Base-by-base conservation (phyloP, 2,888 invertebrate genomes). In the Melinaea marsaeus region DNA sequence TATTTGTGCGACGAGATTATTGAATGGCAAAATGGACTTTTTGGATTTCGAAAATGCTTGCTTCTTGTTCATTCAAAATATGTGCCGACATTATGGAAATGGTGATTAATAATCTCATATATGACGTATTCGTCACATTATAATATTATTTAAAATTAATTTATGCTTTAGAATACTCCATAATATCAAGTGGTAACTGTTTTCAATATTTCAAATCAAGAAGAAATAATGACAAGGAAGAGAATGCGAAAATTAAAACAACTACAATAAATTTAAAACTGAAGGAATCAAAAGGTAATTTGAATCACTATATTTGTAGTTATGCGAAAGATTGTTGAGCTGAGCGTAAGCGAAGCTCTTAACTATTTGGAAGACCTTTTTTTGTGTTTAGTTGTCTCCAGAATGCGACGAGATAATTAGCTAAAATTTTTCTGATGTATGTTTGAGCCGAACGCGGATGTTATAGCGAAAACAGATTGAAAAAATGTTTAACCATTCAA, bases 31-130 rank as follows among this genome's bases (percentile, higher is more conserved):
- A 4, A 61, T 48, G 2, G 68, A 73, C 7, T 80, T 76, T 65
- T 76, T 70, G 33, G 75, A 81, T n/a, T 87, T 79, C 67, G 58
- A 72, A 2, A 87, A 85, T 61, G 70, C 77, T 0, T 88, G 87
- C 61, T 81, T 71, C 66, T 71, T 87, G 62, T 84, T 85, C 71
- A 64, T 86, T 58, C 71, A 65, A 45, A 88, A 88, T 63, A 81
- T 87, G 79, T 88, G 88, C 48, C 79, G 81, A 6, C 58, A 75
- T 68, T 80, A 81, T 2, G 80, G 76, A 0, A 64, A 75, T 42
- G 87, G 87, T 87, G 69, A 71, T 75, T 54, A 33, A 9, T 13
- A 11, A n/a, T 11, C 22, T 22, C 22, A 22, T 22, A 22, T 22
- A 22, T 45, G 33, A 55, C 13, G 7, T 6, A 46, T 5, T 9